These are phyloP conservation scores for Lathronympha strigana DNA, from an alignment of 2,888 invertebrate genomes.

Conservation along the genomic window DNA sequence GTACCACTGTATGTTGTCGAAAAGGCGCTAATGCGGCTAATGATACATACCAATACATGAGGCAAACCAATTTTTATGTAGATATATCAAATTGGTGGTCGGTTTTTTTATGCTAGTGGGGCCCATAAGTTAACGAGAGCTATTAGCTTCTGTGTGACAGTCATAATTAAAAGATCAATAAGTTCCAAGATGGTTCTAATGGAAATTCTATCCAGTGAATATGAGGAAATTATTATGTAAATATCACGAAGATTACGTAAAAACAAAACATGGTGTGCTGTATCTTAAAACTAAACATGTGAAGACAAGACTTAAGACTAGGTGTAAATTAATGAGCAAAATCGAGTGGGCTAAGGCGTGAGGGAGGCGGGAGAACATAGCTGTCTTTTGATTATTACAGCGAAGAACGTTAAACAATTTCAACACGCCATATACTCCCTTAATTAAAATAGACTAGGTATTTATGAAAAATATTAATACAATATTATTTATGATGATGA, in stretches of 20 bases:
- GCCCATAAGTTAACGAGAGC: too few relatives aligned
- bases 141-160: too few relatives aligned
- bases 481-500: not conserved
- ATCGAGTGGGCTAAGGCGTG: conserved; percentile 16
- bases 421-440: too few relatives aligned
- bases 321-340: conserved; percentile 48
- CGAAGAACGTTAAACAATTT: not conserved
- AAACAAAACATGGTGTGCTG: conserved; percentile 37
- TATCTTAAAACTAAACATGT: conserved; percentile 40
- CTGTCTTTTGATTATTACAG: not conserved
- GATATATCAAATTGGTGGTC: too few relatives aligned
- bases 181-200: too few relatives aligned
- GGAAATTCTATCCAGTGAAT: conserved; percentile 17
- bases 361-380: not conserved
- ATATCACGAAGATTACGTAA: conserved; percentile 20
- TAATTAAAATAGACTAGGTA: conserved; percentile 10
- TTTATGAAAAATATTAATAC: not conserved
- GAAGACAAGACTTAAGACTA: conserved; percentile 47
- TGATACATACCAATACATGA: too few relatives aligned
- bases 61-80: too few relatives aligned
- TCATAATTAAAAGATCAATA: too few relatives aligned
- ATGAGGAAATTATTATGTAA: conserved; percentile 12
- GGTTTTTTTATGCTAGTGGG: too few relatives aligned
- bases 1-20: too few relatives aligned
- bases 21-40: too few relatives aligned